Evolutionary conservation across 2,888 invertebrate species (phyloP), one percentile per base, ranked within the genome.

Genomic region (Lochmaea crataegi): DNA sequence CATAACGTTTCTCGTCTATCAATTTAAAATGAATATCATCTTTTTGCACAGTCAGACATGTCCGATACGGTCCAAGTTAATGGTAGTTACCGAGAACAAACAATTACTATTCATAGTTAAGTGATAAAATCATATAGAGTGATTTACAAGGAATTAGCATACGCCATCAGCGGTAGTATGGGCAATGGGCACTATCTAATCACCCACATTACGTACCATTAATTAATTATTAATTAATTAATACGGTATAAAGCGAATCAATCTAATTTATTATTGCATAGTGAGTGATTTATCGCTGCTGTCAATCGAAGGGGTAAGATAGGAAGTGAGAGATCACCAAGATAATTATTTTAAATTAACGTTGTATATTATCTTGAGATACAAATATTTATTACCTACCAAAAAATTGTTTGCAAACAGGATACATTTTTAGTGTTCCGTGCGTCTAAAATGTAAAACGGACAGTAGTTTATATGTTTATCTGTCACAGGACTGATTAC

Each of bases 121-220:
- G 65, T 79, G 85, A 85, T 85, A 85, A 84, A 85, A 85, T 85
- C 85, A 82, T 82, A 82, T 82, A 81, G 79, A 81, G 82, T 86
- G 86, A 86, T 86, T 85, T 85, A 86, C 86, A 85, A 85, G 86
- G 84, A 86, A 86, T 86, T 86, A 86, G 86, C 86, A 86, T 86
- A 86, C 83, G 84, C 82, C 82, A 81, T 80, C 84, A 42, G 11
- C 61, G 16, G 61, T 63, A 63, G 41, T 63, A 63, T 63, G 61
- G 61, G 61, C 42, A 84, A 84, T 85, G 83, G 83, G 82, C 80
- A 84, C 83, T 86, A 86, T 86, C 86, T 86, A 85, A 86, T 86
- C 86, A 81, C 77, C 69, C 72, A 75, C 75, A 53, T 81, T 79
- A 82, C 84, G 80, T 84, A 82, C 82, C 84, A 83, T 84, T 84